Evolutionary conservation across 2,888 invertebrate species (phyloP).

Genomic region (Therioaphis trifolii): DNA sequence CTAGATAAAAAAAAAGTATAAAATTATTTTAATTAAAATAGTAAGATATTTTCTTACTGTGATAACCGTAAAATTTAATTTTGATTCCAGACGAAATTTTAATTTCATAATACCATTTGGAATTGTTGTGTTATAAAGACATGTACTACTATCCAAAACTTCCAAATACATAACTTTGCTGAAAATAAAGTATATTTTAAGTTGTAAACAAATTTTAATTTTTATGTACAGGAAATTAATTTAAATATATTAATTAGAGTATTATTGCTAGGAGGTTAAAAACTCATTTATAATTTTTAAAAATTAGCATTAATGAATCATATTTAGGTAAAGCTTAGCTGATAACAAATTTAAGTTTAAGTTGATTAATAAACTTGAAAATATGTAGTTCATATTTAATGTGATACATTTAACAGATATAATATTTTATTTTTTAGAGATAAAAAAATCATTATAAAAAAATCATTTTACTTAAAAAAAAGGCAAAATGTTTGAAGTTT

Average conservation of each 20-base stretch:
- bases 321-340: not conserved
- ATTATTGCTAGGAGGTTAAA: not conserved
- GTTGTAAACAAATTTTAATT: no score
- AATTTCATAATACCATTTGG: constrained; percentile 60
- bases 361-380: no score
- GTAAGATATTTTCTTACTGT: constrained; percentile 3
- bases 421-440: no score
- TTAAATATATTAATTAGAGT: not conserved
- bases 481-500: no score
- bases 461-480: no score
- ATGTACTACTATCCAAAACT: constrained; percentile 51
- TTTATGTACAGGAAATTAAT: not conserved
- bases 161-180: constrained; percentile 36
- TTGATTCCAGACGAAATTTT: constrained; percentile 56
- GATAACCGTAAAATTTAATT: constrained; percentile 39
- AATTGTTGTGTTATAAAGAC: constrained; percentile 36
- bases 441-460: no score
- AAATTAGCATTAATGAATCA: not conserved
- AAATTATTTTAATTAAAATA: not conserved
- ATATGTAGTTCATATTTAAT: no score
- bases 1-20: constrained; percentile 15
- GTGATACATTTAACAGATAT: no score
- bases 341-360: not conserved
- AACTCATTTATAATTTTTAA: not conserved
- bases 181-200: not conserved